Evolutionary conservation across 2,797 vertebrate species (phyloP).

Genomic region (Enoplosus armatus): DNA sequence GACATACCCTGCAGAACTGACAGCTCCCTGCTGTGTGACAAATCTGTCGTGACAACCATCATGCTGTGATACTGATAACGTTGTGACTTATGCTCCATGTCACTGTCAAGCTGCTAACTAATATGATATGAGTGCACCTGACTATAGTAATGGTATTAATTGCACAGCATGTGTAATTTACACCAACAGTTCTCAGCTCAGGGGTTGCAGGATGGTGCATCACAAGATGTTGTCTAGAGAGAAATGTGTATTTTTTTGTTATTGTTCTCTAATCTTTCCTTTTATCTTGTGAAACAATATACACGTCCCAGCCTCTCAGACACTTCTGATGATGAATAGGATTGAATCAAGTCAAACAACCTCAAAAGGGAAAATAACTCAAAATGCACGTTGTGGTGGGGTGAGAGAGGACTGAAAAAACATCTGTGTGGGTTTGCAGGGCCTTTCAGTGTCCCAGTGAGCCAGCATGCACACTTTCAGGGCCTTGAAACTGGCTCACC

Average conservation of each 20-base stretch:
- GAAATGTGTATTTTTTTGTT: background rate
- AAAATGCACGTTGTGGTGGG: background rate
- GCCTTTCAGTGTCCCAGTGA: background rate
- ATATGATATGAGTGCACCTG: conserved; percentile 51
- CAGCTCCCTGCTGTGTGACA: conserved; percentile 64
- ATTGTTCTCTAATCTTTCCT: background rate
- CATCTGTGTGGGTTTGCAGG: background rate
- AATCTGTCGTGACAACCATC: conserved; percentile 71
- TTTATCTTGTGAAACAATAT: background rate
- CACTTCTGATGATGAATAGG: background rate
- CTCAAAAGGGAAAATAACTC: background rate
- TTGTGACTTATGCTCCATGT: conserved; percentile 71
- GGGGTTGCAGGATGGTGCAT: background rate
- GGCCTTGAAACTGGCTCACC: background rate
- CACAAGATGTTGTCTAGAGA: background rate
- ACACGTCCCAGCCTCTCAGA: background rate
- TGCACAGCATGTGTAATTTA: background rate
- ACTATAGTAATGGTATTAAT: conserved; percentile 28
- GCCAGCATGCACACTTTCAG: background rate
- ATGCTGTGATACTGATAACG: conserved; percentile 58
- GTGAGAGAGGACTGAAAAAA: too few relatives aligned
- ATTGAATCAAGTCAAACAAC: background rate
- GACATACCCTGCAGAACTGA: conserved; percentile 64
- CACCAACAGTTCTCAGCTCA: background rate
- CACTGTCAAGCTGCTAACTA: conserved; percentile 51